Percentiles rank a stretch among this genome's conserved stretches.
These are phyloP conservation scores for Neoascia interrupta DNA, from an alignment of 2,888 invertebrate genomes.

Conservation along the genomic window DNA sequence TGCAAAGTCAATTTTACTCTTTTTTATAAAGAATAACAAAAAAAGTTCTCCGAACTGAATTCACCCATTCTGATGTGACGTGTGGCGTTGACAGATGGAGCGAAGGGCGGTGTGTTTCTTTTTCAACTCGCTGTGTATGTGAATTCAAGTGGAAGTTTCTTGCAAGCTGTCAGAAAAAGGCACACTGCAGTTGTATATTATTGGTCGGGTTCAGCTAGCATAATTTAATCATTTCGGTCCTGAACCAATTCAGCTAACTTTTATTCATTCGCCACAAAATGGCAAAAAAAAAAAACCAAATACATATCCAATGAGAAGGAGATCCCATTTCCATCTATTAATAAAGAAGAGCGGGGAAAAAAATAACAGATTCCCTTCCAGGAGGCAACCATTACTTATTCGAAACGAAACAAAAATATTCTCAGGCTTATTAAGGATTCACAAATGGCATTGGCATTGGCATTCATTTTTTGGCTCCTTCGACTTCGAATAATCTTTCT, in stretches of 20 bases:
- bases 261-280: neutral
- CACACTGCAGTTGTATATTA: no score
- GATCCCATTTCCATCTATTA: constrained; percentile 28
- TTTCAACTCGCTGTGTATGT: no score
- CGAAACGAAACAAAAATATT: constrained; percentile 5
- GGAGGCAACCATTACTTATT: constrained; percentile 1
- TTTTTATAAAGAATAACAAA: neutral
- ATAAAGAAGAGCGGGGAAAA: constrained; percentile 8
- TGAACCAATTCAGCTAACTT: constrained; percentile 10
- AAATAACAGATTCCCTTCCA: constrained; percentile 6
- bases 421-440: constrained; percentile 16
- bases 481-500: no score
- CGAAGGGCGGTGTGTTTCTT: no score
- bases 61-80: constrained; percentile 5
- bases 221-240: constrained; percentile 29
- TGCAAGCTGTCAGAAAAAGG: no score
- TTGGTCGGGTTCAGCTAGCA: neutral
- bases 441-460: constrained; percentile 14
- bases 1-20: constrained; percentile 17
- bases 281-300: neutral
- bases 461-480: constrained; percentile 1
- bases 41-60: constrained; percentile 1
- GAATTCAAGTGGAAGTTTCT: neutral
- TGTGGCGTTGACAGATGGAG: neutral
- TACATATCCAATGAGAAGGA: neutral